A percentile compares a stretch with the other conserved stretches of the same genome.
Conservation (phyloP, 2,797 vertebrate species). For the Paramormyrops hopkinsi region DNA sequence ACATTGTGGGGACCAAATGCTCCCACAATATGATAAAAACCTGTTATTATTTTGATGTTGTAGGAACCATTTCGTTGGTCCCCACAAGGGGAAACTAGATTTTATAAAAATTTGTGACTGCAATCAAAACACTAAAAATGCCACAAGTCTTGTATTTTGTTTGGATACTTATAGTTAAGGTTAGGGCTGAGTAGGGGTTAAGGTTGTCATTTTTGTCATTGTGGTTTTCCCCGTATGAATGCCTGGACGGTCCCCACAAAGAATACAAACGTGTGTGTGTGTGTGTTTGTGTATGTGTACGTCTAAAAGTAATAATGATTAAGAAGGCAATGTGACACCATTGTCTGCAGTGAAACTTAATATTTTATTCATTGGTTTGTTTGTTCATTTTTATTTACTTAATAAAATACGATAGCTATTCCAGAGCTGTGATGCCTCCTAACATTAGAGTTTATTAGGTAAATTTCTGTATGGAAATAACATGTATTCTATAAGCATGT, state of each 20-base stretch:
- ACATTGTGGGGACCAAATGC: neutral
- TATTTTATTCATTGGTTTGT: neutral
- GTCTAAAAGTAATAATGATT: neutral
- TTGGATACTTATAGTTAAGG: neutral
- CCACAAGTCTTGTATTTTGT: neutral
- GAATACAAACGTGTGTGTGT: neutral
- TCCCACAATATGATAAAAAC: neutral
- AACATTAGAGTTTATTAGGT: neutral
- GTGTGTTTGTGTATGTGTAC: neutral
- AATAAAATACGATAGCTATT: neutral
- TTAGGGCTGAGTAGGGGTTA: neutral
- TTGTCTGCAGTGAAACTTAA: neutral
- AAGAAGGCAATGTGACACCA: neutral
- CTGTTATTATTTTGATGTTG: neutral
- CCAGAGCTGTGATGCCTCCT: neutral
- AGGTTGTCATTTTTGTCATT: neutral
- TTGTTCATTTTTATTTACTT: neutral
- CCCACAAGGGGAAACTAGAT: neutral
- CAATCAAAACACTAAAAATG: neutral
- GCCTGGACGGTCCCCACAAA: neutral
- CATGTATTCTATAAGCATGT: neutral
- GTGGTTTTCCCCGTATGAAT: neutral
- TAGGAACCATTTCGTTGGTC: neutral
- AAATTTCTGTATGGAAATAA: neutral
- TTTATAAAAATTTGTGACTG: neutral